These are phyloP conservation scores for Eubasilissa splendida DNA, from an alignment of 2,888 invertebrate genomes.

Conservation along the genomic window DNA sequence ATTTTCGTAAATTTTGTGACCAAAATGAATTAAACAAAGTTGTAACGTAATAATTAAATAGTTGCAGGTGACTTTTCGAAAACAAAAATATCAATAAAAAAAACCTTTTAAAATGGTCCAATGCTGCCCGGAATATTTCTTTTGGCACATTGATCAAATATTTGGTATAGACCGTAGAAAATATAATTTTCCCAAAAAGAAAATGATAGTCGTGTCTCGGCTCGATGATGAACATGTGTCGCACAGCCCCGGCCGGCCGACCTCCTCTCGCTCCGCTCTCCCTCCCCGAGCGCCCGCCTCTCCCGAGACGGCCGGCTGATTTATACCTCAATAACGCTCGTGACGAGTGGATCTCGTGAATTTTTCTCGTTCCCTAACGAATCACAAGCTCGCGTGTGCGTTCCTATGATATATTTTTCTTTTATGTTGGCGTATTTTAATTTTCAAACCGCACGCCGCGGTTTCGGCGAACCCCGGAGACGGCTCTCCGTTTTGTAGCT, in stretches of 20 bases:
- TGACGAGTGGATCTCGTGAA: constrained; percentile 35
- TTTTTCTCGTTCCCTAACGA: constrained; percentile 42
- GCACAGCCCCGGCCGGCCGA: constrained; percentile 1
- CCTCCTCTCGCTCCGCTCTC: background rate
- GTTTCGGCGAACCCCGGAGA: constrained; percentile 61
- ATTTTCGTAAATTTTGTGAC: too few relatives aligned
- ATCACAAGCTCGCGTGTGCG: constrained; percentile 44
- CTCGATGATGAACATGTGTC: background rate
- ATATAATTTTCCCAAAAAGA: too few relatives aligned
- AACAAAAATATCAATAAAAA: too few relatives aligned
- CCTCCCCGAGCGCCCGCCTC: background rate
- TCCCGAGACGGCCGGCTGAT: constrained; percentile 18
- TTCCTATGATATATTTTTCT: constrained; percentile 56
- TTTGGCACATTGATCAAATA: too few relatives aligned
- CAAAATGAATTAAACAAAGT: too few relatives aligned
- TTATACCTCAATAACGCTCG: constrained; percentile 32
- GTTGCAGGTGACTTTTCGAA: too few relatives aligned
- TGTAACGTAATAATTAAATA: too few relatives aligned
- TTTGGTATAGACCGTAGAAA: too few relatives aligned
- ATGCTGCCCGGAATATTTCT: too few relatives aligned
- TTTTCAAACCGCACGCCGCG: constrained; percentile 72
- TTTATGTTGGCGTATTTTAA: constrained; percentile 66
- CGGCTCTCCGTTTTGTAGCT: constrained; percentile 53
- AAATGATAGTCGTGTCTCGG: background rate
- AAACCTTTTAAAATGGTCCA: too few relatives aligned